These are phyloP conservation scores for Ennomos quercinarius DNA, from an alignment of 2,888 invertebrate genomes.

Conservation along the genomic window DNA sequence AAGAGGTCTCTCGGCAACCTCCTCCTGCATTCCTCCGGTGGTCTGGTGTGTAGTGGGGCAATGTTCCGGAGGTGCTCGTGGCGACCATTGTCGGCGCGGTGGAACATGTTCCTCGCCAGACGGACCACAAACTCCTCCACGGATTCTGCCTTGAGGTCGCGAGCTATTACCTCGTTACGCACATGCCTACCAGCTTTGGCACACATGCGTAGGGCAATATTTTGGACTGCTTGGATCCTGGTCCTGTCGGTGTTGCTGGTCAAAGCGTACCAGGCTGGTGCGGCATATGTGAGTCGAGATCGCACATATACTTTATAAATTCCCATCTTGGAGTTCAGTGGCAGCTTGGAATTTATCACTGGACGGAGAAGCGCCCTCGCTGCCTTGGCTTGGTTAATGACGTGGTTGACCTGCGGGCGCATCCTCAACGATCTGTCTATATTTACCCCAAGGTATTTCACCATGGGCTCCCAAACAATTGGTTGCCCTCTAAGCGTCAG, in stretches of 20 bases:
- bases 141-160: background rate
- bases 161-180: background rate
- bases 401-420: slow-evolving; percentile 26
- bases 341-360: slow-evolving; percentile 32
- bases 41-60: background rate
- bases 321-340: slow-evolving; percentile 33
- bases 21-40: background rate
- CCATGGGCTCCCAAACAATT: background rate
- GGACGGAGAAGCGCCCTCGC: slow-evolving; percentile 29
- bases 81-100: background rate
- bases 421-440: slow-evolving; percentile 36
- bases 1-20: no score
- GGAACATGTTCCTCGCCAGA: background rate
- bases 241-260: no score
- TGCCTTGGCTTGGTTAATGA: slow-evolving; percentile 8
- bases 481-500: slow-evolving; percentile 3
- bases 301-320: slow-evolving; percentile 39
- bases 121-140: background rate
- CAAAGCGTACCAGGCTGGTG: no score
- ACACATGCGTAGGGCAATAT: no score
- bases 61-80: background rate
- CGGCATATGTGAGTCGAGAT: slow-evolving; percentile 23
- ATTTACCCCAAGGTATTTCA: slow-evolving; percentile 38
- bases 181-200: background rate
- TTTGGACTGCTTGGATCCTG: no score